Conservation (phyloP, 2,113 vertebrate species). For the Nothoprocta perdicaria region DNA sequence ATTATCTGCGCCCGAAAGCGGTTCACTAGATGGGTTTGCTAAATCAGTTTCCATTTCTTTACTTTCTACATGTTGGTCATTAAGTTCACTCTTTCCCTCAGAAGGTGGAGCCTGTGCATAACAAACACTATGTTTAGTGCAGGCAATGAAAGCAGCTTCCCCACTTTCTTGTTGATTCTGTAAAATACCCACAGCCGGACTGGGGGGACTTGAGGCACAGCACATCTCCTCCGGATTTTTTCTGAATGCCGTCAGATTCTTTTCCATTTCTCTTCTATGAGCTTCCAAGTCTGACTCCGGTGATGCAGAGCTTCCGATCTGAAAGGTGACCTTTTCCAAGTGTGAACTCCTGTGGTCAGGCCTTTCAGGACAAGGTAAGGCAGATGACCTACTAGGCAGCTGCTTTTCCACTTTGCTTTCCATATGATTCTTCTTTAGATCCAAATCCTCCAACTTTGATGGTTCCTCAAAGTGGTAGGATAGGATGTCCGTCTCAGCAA, state of each 20-base stretch:
- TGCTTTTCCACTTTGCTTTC: slow-evolving; percentile 22
- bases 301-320: slow-evolving; percentile 83
- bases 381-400: slow-evolving; percentile 24
- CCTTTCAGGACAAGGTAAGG: slow-evolving; percentile 70
- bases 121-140: not conserved
- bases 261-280: slow-evolving; percentile 67
- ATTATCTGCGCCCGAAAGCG: not conserved
- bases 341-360: slow-evolving; percentile 42
- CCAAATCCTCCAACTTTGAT: not conserved
- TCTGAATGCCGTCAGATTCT: slow-evolving; percentile 48
- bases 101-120: not conserved
- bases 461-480: slow-evolving; percentile 10
- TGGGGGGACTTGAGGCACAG: not conserved
- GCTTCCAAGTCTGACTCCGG: slow-evolving; percentile 82
- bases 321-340: slow-evolving; percentile 82
- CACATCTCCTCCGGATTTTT: not conserved
- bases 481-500: not conserved
- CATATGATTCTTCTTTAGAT: not conserved
- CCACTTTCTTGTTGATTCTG: slow-evolving; percentile 4
- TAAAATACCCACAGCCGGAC: not conserved
- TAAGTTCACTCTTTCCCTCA: not conserved
- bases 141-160: slow-evolving; percentile 6
- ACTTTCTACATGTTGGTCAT: not conserved
- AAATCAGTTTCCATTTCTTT: slow-evolving; percentile 19
- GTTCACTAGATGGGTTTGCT: not conserved